Evolutionary conservation across 2,888 invertebrate species (phyloP).

Genomic region (Plebejus argus): DNA sequence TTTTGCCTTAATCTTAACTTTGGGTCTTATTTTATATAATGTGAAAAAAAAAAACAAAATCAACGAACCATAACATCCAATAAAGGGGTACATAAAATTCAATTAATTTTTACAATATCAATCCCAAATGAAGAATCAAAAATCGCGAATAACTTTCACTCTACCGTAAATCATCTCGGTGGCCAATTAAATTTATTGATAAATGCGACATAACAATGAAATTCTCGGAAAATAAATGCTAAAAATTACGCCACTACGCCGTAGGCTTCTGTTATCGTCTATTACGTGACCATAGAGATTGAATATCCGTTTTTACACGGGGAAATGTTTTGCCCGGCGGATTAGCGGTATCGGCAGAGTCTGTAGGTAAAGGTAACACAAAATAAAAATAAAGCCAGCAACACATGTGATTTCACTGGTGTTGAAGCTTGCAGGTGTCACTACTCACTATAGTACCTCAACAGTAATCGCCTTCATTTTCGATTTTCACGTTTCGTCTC

Average conservation of each 20-base stretch:
- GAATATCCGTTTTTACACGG: background rate
- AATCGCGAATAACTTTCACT: conserved; percentile 35
- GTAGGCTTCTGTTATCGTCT: background rate
- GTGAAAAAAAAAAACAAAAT: background rate
- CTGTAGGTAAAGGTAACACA: too few relatives aligned
- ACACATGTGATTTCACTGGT: background rate
- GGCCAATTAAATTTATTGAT: conserved; percentile 65
- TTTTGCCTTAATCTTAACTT: too few relatives aligned
- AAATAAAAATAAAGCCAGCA: background rate
- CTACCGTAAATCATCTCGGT: conserved; percentile 37
- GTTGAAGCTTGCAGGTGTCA: too few relatives aligned
- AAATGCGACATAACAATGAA: conserved; percentile 35
- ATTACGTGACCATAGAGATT: background rate
- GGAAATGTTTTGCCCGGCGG: too few relatives aligned
- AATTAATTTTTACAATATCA: conserved; percentile 20
- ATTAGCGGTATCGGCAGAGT: too few relatives aligned
- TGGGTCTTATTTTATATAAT: too few relatives aligned
- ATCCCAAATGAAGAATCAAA: conserved; percentile 30
- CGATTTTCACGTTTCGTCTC: too few relatives aligned
- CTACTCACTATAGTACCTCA: too few relatives aligned
- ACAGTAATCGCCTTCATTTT: too few relatives aligned
- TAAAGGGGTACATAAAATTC: conserved; percentile 1
- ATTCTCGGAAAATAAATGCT: conserved; percentile 33
- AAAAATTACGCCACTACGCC: conserved; percentile 25
- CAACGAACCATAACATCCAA: background rate